These are phyloP conservation scores for Escarpia spicata DNA, from an alignment of 2,888 invertebrate species.

Conservation along the genomic window DNA sequence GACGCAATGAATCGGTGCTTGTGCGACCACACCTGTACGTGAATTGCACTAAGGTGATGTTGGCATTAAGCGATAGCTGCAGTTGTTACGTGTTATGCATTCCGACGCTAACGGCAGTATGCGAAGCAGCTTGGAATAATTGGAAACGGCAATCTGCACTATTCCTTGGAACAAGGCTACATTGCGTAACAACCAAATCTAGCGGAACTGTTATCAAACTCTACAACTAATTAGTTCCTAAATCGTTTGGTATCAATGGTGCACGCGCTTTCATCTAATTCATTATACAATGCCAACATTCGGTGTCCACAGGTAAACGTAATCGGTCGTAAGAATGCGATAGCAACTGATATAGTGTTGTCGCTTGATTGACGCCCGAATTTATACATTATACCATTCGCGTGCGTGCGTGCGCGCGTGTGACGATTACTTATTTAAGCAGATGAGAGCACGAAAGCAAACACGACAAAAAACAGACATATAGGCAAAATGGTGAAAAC, in stretches of 20 bases:
- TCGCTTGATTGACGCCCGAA: background rate
- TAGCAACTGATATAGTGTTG: background rate
- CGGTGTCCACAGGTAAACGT: background rate
- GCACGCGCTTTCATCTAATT: background rate
- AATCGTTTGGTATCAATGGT: background rate
- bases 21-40: background rate
- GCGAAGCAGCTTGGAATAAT: background rate
- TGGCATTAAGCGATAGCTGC: background rate
- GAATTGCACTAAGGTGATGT: background rate
- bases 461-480: background rate
- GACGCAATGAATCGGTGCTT: background rate
- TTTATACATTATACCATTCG: background rate
- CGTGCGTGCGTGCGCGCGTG: background rate
- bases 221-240: constrained; percentile 12
- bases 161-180: background rate
- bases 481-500: too few species aligned
- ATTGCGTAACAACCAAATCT: background rate
- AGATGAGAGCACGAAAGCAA: background rate
- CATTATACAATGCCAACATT: background rate
- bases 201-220: constrained; percentile 1
- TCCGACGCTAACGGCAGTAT: constrained; percentile 4
- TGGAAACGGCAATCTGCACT: background rate
- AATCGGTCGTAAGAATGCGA: background rate
- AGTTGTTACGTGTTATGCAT: background rate
- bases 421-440: background rate